Evolutionary conservation across 2,113 vertebrate genomes (phyloP).

Genomic region (Xenopus borealis): DNA sequence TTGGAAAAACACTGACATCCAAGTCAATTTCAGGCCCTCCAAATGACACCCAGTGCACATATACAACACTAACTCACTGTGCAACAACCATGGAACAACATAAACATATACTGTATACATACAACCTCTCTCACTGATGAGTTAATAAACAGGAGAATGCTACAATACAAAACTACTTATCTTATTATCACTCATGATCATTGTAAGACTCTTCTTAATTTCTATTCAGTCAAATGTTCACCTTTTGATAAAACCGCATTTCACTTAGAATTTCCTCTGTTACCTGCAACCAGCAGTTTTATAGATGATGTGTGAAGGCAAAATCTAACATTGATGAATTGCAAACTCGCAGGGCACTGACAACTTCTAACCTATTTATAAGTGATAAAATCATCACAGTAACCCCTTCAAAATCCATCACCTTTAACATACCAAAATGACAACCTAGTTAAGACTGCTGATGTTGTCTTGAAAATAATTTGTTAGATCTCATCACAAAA

Average conservation of each 20-base stretch:
- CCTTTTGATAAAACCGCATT: not conserved
- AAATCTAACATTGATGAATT: slow-evolving; percentile 69
- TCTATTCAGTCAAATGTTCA: not conserved
- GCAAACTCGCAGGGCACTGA: slow-evolving; percentile 58
- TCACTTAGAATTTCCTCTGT: not conserved
- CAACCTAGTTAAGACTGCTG: slow-evolving; percentile 79
- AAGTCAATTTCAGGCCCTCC: too few species aligned
- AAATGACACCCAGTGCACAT: too few species aligned
- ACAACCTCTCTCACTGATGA: too few species aligned
- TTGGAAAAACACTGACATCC: too few species aligned
- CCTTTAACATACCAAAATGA: slow-evolving; percentile 75
- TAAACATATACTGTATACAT: too few species aligned
- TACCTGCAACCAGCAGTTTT: slow-evolving; percentile 54
- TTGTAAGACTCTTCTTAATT: too few species aligned
- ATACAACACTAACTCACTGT: too few species aligned
- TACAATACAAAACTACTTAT: too few species aligned
- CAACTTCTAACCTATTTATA: slow-evolving; percentile 76
- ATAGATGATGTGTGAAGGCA: slow-evolving; percentile 75
- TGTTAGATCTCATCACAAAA: too few species aligned
- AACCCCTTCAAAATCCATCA: slow-evolving; percentile 80
- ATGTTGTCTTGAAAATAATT: slow-evolving; percentile 75
- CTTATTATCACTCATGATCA: too few species aligned
- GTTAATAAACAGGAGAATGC: too few species aligned
- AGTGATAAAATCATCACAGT: slow-evolving; percentile 75
- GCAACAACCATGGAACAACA: too few species aligned